Evolutionary conservation across 64 coral and sea anemone genomes (phyloP).

Genomic region (Montipora sp.): DNA sequence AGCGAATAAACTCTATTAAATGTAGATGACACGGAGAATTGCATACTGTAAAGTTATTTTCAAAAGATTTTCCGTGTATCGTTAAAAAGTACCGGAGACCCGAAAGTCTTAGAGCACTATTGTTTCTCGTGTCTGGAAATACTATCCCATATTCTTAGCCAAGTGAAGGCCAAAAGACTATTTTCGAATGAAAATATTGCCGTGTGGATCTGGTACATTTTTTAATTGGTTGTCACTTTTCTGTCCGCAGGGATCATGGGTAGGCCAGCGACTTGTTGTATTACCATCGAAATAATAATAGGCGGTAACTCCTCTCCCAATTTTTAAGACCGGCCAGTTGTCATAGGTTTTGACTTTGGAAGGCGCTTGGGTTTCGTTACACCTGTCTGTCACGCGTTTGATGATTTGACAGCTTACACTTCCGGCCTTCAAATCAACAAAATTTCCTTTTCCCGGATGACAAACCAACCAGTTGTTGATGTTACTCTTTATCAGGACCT

Average conservation of each 20-base stretch:
- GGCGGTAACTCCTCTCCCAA: neutral
- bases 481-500: slow-evolving; percentile 75
- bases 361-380: neutral
- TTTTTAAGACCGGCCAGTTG: neutral
- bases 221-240: neutral
- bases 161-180: too few relatives aligned
- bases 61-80: too few relatives aligned
- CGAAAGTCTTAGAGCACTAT: too few relatives aligned
- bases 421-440: slow-evolving; percentile 63
- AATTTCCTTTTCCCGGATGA: slow-evolving; percentile 52
- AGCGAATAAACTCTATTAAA: too few relatives aligned
- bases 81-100: too few relatives aligned
- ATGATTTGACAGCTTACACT: slow-evolving; percentile 43
- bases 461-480: slow-evolving; percentile 77
- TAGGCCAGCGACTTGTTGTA: neutral
- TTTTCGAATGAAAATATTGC: slow-evolving; percentile 35
- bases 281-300: slow-evolving; percentile 34
- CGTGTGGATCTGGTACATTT: slow-evolving; percentile 23
- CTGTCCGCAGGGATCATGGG: slow-evolving; percentile 11
- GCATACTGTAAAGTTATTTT: too few relatives aligned
- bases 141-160: too few relatives aligned
- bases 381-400: slow-evolving; percentile 1
- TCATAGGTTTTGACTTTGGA: neutral
- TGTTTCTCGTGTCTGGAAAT: too few relatives aligned
- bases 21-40: too few relatives aligned